Percentiles rank a stretch among this genome's conserved stretches.
These are phyloP conservation scores for Leptinotarsa juncta DNA, from an alignment of 2,888 invertebrate species.

Conservation along the genomic window DNA sequence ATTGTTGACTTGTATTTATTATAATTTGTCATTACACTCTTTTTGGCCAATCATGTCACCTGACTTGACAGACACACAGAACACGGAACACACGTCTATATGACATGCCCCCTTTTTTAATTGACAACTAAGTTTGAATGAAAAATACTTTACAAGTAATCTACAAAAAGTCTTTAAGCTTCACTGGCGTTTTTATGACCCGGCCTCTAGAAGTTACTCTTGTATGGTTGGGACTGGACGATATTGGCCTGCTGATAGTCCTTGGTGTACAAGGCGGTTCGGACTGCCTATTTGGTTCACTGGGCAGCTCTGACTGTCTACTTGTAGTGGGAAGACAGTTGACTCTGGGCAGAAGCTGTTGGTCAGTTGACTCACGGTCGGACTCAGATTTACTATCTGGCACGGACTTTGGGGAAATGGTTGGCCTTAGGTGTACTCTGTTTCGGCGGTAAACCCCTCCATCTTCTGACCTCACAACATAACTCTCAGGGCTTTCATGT, in stretches of 20 bases:
- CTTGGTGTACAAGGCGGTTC: not conserved
- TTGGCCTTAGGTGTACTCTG: too few relatives aligned
- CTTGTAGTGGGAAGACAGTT: not conserved
- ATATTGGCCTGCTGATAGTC: not conserved
- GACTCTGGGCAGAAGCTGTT: too few relatives aligned
- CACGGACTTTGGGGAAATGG: too few relatives aligned
- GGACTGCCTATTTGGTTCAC: not conserved
- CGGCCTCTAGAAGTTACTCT: constrained; percentile 4
- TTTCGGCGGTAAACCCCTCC: too few relatives aligned
- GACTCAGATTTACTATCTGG: too few relatives aligned
- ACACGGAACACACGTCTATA: not conserved
- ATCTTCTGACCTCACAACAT: too few relatives aligned
- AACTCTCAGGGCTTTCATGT: too few relatives aligned
- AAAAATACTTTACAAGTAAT: not conserved
- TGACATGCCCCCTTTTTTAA: not conserved
- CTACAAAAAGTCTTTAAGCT: not conserved
- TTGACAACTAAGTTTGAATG: not conserved
- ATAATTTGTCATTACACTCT: too few relatives aligned
- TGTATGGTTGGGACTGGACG: not conserved
- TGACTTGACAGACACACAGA: too few relatives aligned
- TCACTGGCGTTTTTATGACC: constrained; percentile 4
- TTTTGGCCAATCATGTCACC: too few relatives aligned
- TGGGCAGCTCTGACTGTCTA: constrained; percentile 1
- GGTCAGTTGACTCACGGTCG: too few relatives aligned
- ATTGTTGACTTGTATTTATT: too few relatives aligned